Base-by-base conservation (phyloP, 2,888 invertebrate genomes). In the Acleris cristana region DNA sequence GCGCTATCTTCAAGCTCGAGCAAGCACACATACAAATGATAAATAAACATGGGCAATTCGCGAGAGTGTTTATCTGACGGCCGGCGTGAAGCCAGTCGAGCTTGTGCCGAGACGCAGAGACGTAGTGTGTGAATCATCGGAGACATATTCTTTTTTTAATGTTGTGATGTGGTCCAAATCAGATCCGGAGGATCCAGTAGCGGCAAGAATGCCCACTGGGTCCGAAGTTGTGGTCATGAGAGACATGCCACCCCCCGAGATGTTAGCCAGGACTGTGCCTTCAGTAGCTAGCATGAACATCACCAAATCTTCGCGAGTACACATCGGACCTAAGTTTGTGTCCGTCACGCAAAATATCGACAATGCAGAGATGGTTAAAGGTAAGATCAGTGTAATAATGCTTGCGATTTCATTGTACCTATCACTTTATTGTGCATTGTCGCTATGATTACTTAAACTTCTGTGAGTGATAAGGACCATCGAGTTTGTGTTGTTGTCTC, bases 321-420 rank as follows among this genome's bases (percentile, higher is more conserved):
- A 90, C 76, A 80, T 91, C 65, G 91, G 92, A 5, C 85, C 89
- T 18, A 89, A 87, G 74, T 85, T 90, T 70, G 83, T 88, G 21
- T 83, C 85, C 14, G 85, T 90, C 60, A 90, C 87, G 4, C 88
- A 90, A 69, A 89, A 87, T 70, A 83, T 91, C 3, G 86, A 89
- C 71, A 86, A 85, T 77, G 84, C 82, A 16, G 89, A 90, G 73
- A 84, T 89, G 74, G 80, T 92, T 70, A 88, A 88, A 86, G 90
- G 92, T 91, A 76, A 88, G 86, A 44, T 16, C 16, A 23, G 19
- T 16, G 3, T 21, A 34, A 34, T 21, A 7, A 1, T n/a, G 21
- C 8, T 48, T 48, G 48, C 18, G 48, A n/a, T 48, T n/a, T 48
- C 18, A 16, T n/a, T 45, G n/a, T n/a, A 55, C 6, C 5, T 40